These are phyloP conservation scores for Falco novaeseelandiae DNA, from an alignment of 2,797 vertebrate species.

Conservation along the genomic window DNA sequence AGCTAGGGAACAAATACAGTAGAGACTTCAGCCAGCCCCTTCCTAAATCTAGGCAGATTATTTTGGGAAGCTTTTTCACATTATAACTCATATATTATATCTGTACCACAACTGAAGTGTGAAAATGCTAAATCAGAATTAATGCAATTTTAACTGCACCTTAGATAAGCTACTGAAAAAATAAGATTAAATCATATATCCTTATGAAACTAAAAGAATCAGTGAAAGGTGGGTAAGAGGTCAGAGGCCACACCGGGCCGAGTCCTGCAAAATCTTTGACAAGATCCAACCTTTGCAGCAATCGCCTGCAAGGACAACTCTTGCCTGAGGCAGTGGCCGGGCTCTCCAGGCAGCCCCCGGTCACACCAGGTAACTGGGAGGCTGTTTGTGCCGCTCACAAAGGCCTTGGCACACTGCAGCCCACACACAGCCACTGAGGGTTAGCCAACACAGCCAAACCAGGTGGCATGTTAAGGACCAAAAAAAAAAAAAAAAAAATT, in stretches of 20 bases:
- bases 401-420: neutral
- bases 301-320: neutral
- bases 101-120: conserved; percentile 60
- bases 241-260: neutral
- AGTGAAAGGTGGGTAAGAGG: conserved; percentile 3
- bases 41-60: conserved; percentile 36
- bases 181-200: conserved; percentile 38
- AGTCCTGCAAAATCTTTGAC: conserved; percentile 18
- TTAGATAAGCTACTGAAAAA: conserved; percentile 68
- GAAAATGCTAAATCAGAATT: conserved; percentile 51
- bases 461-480: conserved; percentile 2
- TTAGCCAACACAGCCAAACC: conserved; percentile 22
- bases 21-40: conserved; percentile 37
- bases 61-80: conserved; percentile 67
- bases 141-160: conserved; percentile 67
- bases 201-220: conserved; percentile 20
- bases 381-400: neutral
- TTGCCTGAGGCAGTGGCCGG: fast-evolving
- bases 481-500: conserved; percentile 31
- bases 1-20: conserved; percentile 4
- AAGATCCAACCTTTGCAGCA: neutral
- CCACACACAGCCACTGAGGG: neutral
- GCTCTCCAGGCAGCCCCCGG: neutral
- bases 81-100: conserved; percentile 53
- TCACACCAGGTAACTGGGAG: neutral